Evolutionary conservation across 2,113 vertebrate genomes (phyloP), one percentile per base, ranked within the genome.

Genomic region (Laterallus jamaicensis): DNA sequence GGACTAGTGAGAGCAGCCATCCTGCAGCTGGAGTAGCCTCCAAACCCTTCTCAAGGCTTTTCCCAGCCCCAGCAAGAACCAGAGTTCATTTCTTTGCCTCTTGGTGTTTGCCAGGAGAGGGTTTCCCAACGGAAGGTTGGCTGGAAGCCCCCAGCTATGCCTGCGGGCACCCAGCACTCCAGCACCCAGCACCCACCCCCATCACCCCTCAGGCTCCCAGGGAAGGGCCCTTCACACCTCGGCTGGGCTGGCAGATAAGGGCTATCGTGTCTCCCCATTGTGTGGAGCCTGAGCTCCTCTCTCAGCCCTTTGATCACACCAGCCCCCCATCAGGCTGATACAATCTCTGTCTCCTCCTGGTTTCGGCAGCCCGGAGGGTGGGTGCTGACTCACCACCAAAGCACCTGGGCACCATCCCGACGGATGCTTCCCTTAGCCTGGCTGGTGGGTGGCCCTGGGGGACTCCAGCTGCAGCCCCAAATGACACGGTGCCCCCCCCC

Each of bases 311-410:
- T 97, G 96, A 96, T 97, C 95, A 82, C 29, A 0, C n/a, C 92
- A 94, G 50, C 55, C 78, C 85, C 79, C 64, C 90, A 91, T 77
- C 76, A 77, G 39, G 66, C 92, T 93, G 96, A 96, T 96, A 93
- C 64, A 10, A 95, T 96, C 96, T 95, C 10, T 47, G 15, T 90
- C 88, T 68, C 50, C 58, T 40, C 50, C 58, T 40, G 88, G 92
- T 94, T 95, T 88, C 93, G 20, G 95, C 85, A 67, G 88, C 86
- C 67, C 18, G 60, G 32, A 80, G 67, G 80, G 67, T 88, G 92
- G 76, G 76, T 92, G 95, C 90, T 96, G 93, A 97, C 90, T 96
- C 93, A 96, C 64, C n/a, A 2, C 71, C 47, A 37, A 91, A 91
- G 54, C 62, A n/a, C 83, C 86, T 2, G 18, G 66, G 78, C 81